Conservation (phyloP, 2,113 vertebrate species). For the Caloenas nicobarica region DNA sequence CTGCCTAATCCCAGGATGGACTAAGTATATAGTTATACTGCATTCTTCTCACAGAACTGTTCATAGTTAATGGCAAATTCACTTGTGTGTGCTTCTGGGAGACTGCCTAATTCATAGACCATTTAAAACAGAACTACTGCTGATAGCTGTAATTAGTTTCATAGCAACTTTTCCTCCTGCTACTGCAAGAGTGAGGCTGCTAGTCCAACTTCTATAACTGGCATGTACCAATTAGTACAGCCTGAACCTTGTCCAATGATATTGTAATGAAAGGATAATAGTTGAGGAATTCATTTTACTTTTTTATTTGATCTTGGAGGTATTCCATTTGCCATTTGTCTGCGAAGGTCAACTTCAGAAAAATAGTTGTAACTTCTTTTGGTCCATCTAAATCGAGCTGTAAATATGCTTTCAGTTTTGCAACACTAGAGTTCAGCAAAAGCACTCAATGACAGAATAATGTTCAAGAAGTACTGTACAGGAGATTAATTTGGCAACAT, state of each 20-base stretch:
- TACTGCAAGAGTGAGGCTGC: slow-evolving; percentile 39
- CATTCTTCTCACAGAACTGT: slow-evolving; percentile 21
- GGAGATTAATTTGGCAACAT: slow-evolving; percentile 50
- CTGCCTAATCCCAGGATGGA: slow-evolving; percentile 35
- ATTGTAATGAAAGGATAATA: slow-evolving; percentile 11
- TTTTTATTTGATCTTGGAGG: slow-evolving; percentile 46
- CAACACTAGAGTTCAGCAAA: slow-evolving; percentile 12
- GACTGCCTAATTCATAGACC: slow-evolving; percentile 53
- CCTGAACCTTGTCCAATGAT: neutral
- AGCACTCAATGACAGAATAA: slow-evolving; percentile 4
- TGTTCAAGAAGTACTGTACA: slow-evolving; percentile 22
- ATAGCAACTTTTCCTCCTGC: slow-evolving; percentile 63
- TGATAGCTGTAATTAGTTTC: slow-evolving; percentile 73
- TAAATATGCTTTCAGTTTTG: slow-evolving; percentile 60
- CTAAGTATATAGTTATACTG: neutral
- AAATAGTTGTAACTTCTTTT: slow-evolving; percentile 52
- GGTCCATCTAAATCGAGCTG: slow-evolving; percentile 20
- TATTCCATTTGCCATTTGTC: slow-evolving; percentile 38
- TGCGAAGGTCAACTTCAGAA: slow-evolving; percentile 35
- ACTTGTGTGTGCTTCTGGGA: slow-evolving; percentile 50
- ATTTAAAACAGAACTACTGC: slow-evolving; percentile 69
- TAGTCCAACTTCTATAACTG: slow-evolving; percentile 35
- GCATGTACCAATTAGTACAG: slow-evolving; percentile 58
- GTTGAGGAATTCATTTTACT: slow-evolving; percentile 5
- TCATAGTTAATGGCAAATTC: slow-evolving; percentile 56